A percentile compares a stretch with the other conserved stretches of the same genome.
phyloP scores from a whole-genome alignment of 30 jellyfish, hydroid and myxozoan genomes.

The Aurelia aurita region DNA sequence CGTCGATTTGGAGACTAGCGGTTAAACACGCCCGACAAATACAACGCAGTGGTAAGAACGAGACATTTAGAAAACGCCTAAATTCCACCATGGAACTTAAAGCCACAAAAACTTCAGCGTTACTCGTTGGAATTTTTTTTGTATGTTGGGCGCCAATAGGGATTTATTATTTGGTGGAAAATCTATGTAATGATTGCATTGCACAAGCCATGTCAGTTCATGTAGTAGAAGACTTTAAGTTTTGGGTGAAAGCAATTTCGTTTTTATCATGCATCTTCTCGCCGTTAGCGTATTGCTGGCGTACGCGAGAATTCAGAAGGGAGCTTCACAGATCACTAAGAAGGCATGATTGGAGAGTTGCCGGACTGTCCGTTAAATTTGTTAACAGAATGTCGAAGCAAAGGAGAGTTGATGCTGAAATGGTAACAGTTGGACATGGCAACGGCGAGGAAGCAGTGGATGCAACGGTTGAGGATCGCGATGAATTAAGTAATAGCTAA shows the following conservation, averaged over 20 bases:
- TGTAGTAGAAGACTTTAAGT: conserved; percentile 27
- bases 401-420: no score
- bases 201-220: background rate
- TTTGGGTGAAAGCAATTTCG: conserved; percentile 53
- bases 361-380: no score
- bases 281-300: conserved; percentile 71
- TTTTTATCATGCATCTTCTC: conserved; percentile 42
- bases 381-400: no score
- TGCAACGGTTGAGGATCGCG: no score
- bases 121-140: conserved; percentile 50
- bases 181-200: conserved; percentile 40
- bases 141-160: conserved; percentile 74
- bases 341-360: background rate
- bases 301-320: conserved; percentile 51
- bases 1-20: conserved; percentile 44
- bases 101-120: conserved; percentile 59
- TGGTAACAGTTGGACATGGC: no score
- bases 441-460: no score
- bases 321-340: conserved; percentile 16
- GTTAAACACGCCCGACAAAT: conserved; percentile 32
- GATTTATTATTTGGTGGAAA: conserved; percentile 53
- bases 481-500: no score
- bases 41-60: background rate
- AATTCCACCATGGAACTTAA: conserved; percentile 17
- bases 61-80: background rate